These are phyloP conservation scores for Erebia palarica DNA, from an alignment of 2,888 invertebrate genomes.

Conservation along the genomic window DNA sequence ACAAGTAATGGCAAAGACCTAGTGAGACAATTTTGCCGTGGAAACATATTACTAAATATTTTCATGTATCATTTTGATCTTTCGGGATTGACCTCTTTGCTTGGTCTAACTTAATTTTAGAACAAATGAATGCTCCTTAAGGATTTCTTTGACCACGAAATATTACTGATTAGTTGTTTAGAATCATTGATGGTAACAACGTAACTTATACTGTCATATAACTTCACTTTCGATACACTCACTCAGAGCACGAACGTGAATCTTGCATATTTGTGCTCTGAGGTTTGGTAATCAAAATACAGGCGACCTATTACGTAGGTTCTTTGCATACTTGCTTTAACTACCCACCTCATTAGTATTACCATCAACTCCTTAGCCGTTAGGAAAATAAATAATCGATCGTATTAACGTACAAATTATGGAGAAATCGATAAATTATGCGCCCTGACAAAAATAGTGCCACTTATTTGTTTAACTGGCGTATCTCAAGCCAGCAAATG, in stretches of 20 bases:
- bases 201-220: not conserved
- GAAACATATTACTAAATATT: too few relatives aligned
- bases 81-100: too few relatives aligned
- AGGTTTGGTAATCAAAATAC: not conserved
- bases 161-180: not conserved
- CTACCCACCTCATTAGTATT: conserved; percentile 6
- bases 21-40: too few relatives aligned
- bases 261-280: not conserved
- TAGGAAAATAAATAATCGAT: conserved; percentile 14
- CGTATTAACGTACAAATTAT: conserved; percentile 27
- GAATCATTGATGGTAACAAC: not conserved
- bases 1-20: not conserved
- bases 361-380: not conserved
- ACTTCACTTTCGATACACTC: not conserved
- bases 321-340: not conserved
- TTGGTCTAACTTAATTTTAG: too few relatives aligned
- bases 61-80: too few relatives aligned
- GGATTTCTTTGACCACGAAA: not conserved
- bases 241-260: not conserved
- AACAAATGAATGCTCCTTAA: too few relatives aligned
- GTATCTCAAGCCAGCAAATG: conserved; percentile 74
- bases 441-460: conserved; percentile 64
- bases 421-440: conserved; percentile 57
- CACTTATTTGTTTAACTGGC: conserved; percentile 66
- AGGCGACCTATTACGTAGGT: not conserved